These are phyloP conservation scores for Laticauda laticaudata DNA, from an alignment of 2,113 vertebrate genomes.

Conservation along the genomic window DNA sequence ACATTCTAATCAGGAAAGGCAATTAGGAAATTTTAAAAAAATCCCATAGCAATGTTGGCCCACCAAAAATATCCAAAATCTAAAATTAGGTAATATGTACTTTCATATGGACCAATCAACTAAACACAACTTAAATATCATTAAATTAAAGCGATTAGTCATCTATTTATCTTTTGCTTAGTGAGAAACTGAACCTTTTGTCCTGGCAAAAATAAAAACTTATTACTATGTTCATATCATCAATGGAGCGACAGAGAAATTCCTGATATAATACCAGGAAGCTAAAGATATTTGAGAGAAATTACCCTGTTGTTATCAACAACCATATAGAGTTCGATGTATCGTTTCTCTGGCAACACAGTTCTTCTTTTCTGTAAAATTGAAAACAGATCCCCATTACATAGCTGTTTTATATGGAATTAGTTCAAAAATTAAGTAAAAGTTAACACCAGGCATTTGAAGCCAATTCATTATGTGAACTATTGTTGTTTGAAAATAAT, in stretches of 20 bases:
- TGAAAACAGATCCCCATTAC: slow-evolving; percentile 7
- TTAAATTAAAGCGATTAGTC: background rate
- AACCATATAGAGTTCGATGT: slow-evolving; percentile 82
- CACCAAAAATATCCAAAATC: background rate
- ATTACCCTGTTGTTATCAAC: slow-evolving; percentile 81
- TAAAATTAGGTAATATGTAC: background rate
- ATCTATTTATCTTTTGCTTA: background rate
- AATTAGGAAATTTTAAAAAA: background rate
- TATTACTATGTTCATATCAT: background rate
- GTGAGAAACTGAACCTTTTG: background rate
- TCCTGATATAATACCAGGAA: background rate
- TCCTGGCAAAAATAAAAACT: background rate
- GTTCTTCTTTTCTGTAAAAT: slow-evolving; percentile 75
- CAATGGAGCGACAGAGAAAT: background rate
- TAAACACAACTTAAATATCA: background rate
- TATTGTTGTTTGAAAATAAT: background rate
- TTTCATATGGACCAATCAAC: background rate
- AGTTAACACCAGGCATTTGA: background rate
- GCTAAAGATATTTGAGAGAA: background rate
- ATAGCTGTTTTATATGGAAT: background rate
- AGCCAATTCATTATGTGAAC: background rate
- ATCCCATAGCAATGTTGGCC: background rate
- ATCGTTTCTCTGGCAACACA: slow-evolving; percentile 76
- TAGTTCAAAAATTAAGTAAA: background rate
- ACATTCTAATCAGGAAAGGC: background rate